These are phyloP conservation scores for Deilephila porcellus DNA, from an alignment of 2,888 invertebrate genomes.

Conservation along the genomic window DNA sequence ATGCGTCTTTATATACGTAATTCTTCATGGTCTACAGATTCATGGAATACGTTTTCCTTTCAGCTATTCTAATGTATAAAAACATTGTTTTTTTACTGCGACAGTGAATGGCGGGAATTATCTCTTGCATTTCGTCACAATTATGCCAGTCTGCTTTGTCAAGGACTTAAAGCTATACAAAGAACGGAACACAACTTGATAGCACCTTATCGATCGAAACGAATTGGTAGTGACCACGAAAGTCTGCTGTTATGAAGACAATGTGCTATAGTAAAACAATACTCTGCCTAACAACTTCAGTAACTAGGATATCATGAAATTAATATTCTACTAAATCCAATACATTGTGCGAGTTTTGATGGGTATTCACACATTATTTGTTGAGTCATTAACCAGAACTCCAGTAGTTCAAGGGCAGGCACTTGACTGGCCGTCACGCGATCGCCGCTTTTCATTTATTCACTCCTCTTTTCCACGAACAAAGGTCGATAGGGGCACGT, in stretches of 20 bases:
- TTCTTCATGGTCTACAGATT: neutral
- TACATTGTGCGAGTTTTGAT: neutral
- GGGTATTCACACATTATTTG: neutral
- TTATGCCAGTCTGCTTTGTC: too few species aligned
- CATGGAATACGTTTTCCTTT: constrained; percentile 7
- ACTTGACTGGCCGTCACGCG: constrained; percentile 50
- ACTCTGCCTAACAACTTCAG: neutral
- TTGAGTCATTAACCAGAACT: constrained; percentile 23
- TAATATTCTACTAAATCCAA: neutral
- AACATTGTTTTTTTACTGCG: neutral
- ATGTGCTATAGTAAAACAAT: too few species aligned
- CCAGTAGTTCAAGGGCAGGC: constrained; percentile 54
- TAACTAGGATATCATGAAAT: neutral
- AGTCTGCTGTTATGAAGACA: neutral
- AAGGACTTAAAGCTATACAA: too few species aligned
- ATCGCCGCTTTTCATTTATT: constrained; percentile 46
- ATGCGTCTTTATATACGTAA: neutral
- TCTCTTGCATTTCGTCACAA: too few species aligned
- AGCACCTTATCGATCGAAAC: too few species aligned
- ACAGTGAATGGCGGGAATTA: neutral
- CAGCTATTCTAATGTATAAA: constrained; percentile 7
- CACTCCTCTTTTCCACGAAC: constrained; percentile 50
- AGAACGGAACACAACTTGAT: too few species aligned
- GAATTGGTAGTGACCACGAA: too few species aligned
- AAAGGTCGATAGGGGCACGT: constrained; percentile 45